Percentiles rank a stretch among this genome's conserved stretches.
Evolutionary conservation across 2,113 vertebrate species (phyloP).

Genomic region (Oophaga pumilio): DNA sequence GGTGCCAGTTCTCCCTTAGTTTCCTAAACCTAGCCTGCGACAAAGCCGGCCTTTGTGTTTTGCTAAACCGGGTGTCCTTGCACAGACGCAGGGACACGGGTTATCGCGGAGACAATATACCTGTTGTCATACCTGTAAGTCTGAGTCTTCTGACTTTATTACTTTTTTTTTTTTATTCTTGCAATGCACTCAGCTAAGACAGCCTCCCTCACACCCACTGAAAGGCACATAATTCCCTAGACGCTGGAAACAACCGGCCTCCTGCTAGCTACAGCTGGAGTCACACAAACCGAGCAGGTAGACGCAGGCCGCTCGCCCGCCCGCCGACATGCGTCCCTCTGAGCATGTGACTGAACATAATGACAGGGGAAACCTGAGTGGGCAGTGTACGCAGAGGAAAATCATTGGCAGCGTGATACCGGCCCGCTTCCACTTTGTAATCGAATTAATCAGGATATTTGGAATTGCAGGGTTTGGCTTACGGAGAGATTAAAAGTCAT

Average conservation of each 20-base stretch:
- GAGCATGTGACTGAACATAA: constrained; percentile 39
- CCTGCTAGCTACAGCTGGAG: constrained; percentile 47
- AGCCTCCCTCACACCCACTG: constrained; percentile 34
- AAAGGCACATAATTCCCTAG: constrained; percentile 33
- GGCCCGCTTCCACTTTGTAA: neutral
- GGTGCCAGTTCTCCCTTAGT: constrained; percentile 19
- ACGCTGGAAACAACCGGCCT: constrained; percentile 50
- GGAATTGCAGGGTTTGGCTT: neutral
- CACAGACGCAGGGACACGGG: constrained; percentile 1
- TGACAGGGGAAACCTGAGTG: constrained; percentile 23
- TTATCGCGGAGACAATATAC: constrained; percentile 48
- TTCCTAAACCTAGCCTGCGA: neutral
- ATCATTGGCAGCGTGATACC: neutral
- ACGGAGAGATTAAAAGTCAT: neutral
- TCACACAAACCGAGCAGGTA: constrained; percentile 31
- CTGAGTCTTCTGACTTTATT: constrained; percentile 54
- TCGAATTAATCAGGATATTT: neutral
- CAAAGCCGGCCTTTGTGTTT: constrained; percentile 47
- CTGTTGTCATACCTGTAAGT: constrained; percentile 53
- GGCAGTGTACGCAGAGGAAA: neutral
- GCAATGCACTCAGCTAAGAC: constrained; percentile 34
- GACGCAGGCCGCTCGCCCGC: neutral
- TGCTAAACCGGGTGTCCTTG: constrained; percentile 1
- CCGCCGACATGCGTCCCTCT: neutral
- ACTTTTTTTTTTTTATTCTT: constrained; percentile 35